Base-by-base conservation (phyloP, 2,113 vertebrate genomes). In the Ailuropoda melanoleuca region DNA sequence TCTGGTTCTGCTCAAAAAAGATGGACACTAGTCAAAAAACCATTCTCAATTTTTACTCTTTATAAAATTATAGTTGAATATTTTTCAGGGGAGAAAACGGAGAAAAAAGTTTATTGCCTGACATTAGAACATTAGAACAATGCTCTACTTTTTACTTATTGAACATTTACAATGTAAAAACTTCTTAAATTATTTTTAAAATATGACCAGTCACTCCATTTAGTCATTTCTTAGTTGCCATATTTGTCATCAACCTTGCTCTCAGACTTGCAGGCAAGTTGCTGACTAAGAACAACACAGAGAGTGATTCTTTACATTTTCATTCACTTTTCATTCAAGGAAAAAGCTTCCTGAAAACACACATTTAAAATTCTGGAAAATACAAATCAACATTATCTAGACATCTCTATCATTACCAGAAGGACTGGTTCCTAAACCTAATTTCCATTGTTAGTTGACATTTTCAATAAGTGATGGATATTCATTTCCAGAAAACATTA, bases 401-500 rank as follows among this genome's bases (percentile, higher is more conserved):
- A 97, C 23, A 64, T 97, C 48, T 97, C 93, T 97, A 85, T 55
- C 85, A 92, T 74, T 87, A 98, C 64, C 77, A 98, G 95, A 98
- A 97, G 70, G 98, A 75, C 53, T 93, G 91, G 72, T 86, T 94
- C 95, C 78, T 80, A 53, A 95, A 60, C 58, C 83, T 93, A 82
- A 96, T 95, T 98, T 98, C 91, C 94, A 96, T 83, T 95, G 85
- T 97, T 93, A 98, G 94, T 87, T 93, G 62, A 53, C 80, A 97
- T 60, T 98, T 98, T 98, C 90, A 98, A 82, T 70, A 80, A 98
- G 21, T 92, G 96, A 90, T 82, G 58, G 97, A 96, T 95, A 98
- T 48, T 98, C 97, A 98, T 98, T 98, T 97, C 94, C 83, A 98
- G 90, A 98, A 98, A 96, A 90, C 92, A 89, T 29, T 97, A 92